Conservation (phyloP, 1,140 invertebrate species). For the Musca vetustissima region DNA sequence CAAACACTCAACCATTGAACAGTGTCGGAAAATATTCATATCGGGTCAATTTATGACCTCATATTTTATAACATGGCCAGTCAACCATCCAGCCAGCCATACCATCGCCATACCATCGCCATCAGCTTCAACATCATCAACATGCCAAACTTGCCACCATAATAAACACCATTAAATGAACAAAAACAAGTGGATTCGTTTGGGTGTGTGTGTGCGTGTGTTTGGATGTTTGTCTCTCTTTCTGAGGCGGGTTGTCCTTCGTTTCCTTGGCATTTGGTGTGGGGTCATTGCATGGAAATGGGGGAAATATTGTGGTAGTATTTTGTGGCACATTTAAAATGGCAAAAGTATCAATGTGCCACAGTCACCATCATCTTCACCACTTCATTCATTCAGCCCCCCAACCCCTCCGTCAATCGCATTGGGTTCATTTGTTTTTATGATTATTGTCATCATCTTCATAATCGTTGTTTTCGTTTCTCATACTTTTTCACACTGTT, state of each 20-base stretch:
- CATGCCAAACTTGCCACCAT: slow-evolving; percentile 19
- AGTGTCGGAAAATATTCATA: neutral
- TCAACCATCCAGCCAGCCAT: no score
- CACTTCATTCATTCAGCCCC: neutral
- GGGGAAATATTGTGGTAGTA: neutral
- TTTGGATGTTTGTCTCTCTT: neutral
- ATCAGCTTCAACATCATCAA: neutral
- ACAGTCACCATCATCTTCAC: neutral
- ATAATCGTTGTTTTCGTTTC: slow-evolving; percentile 17
- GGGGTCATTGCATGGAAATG: neutral
- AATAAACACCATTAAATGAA: slow-evolving; percentile 33
- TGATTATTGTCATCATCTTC: slow-evolving; percentile 41
- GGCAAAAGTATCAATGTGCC: no score
- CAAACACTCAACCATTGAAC: neutral
- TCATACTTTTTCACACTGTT: slow-evolving; percentile 6
- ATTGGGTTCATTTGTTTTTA: slow-evolving; percentile 50
- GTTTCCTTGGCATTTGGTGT: neutral
- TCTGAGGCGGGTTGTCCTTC: neutral
- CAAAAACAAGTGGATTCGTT: slow-evolving; percentile 46
- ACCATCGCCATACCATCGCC: neutral
- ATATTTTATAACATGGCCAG: slow-evolving; percentile 23
- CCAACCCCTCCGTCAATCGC: slow-evolving; percentile 1
- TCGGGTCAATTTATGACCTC: slow-evolving; percentile 26
- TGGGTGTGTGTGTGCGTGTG: no score
- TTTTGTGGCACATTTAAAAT: no score